These are phyloP conservation scores for Colaptes auratus DNA, from an alignment of 2,113 vertebrate species.

Conservation along the genomic window DNA sequence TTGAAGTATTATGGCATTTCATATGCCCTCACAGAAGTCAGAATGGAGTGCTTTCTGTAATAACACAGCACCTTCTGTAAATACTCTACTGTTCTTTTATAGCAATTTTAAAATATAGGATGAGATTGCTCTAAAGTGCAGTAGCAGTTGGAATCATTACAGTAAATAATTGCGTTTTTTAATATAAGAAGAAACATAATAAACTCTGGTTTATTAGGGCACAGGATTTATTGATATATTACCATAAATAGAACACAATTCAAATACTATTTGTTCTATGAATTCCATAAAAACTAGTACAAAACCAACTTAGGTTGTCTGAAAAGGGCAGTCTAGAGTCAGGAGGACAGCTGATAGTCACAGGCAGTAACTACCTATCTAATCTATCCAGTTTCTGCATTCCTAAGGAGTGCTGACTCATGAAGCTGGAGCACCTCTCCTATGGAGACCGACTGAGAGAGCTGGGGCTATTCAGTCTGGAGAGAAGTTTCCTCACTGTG, in stretches of 20 bases:
- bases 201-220: background rate
- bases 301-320: background rate
- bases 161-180: background rate
- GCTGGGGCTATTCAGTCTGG: no score
- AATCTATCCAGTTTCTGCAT: background rate
- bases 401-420: background rate
- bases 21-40: background rate
- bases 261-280: background rate
- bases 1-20: background rate
- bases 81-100: background rate
- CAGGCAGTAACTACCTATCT: background rate
- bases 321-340: background rate
- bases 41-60: background rate
- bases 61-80: background rate
- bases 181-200: background rate
- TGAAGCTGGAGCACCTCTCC: no score
- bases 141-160: background rate
- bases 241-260: background rate
- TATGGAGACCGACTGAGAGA: no score
- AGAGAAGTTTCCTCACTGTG: no score
- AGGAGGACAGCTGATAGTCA: fast-evolving
- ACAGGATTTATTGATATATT: background rate
- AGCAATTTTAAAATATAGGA: background rate
- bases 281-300: background rate
- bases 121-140: background rate